Base-by-base conservation (phyloP, 1,140 invertebrate species). In the Anadara kagoshimensis region DNA sequence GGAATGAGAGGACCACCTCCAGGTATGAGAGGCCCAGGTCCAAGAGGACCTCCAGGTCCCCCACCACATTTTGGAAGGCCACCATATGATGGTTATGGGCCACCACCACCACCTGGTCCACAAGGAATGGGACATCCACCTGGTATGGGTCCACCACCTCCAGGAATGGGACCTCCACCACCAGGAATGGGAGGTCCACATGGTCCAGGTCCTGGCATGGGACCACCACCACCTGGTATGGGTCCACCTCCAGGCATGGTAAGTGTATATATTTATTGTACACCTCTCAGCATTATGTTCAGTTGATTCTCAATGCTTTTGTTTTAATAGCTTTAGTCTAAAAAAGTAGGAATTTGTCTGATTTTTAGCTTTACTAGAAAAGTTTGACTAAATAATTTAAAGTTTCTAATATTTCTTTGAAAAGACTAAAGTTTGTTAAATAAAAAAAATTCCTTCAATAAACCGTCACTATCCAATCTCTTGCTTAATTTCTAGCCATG, bases 171-270 rank as follows among this genome's bases (percentile, higher is more conserved):
- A 12, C 85, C 86, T 66, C 84, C 80, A 67, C 84, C 80, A 26
- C 80, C 83, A 63, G 83, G 85, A 20, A 87, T 87, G 85, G 67
- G 85, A 66, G 85, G 87, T 43, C 89, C 90, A 24, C 79, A 80
- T 59, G 91, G 91, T 18, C 93, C 93, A 53, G 76, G 73, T n/a
- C 83, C 82, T 53, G 81, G 81, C 16, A 86, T 87, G 86, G 73
- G 76, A 47, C 81, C 80, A 61, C 86, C 84, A 53, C 77, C 56
- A 24, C 81, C 78, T 22, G 80, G 79, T 14, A 87, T 88, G 85
- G 70, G 75, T 61, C 83, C 87, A n/a, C 87, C 88, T 65, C 87
- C 85, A 67, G 88, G 87, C 61, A 89, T 89, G 87, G 87, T 88
- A 78, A 84, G 81, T 79, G 59, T 26, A 67, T 53, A 67, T 64